Evolutionary conservation across 2,797 vertebrate species (phyloP).

Genomic region (Fistularia tabacaria): DNA sequence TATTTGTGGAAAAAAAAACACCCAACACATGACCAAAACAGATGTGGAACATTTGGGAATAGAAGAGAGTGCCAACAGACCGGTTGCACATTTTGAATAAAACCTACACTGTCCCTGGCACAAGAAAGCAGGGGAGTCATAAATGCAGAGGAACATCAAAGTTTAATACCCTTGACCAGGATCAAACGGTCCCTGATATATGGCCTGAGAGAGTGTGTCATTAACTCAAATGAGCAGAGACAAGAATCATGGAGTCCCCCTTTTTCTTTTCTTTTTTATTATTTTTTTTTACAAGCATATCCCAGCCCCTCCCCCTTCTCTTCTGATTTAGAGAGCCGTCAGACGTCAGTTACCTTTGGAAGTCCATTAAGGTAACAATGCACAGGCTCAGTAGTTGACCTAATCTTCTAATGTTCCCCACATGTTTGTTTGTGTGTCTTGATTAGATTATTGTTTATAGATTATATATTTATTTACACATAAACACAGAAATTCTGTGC

Average conservation of each 20-base stretch:
- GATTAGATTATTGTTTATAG: too few relatives aligned
- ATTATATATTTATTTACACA: slow-evolving; percentile 27
- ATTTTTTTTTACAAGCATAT: slow-evolving; percentile 50
- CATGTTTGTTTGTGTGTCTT: too few relatives aligned
- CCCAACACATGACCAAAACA: slow-evolving; percentile 36
- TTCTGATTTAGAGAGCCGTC: slow-evolving; percentile 67
- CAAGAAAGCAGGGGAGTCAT: slow-evolving; percentile 21
- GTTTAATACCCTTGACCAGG: slow-evolving; percentile 65
- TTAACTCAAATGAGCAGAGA: slow-evolving; percentile 61
- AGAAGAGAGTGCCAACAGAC: slow-evolving; percentile 19
- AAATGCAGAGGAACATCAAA: slow-evolving; percentile 48
- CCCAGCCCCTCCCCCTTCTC: slow-evolving; percentile 27
- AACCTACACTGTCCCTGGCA: slow-evolving; percentile 29
- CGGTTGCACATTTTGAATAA: slow-evolving; percentile 24
- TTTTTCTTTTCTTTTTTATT: too few relatives aligned
- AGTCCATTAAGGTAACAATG: slow-evolving; percentile 50
- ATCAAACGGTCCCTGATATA: slow-evolving; percentile 67
- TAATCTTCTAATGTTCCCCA: too few relatives aligned
- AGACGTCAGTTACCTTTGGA: slow-evolving; percentile 46
- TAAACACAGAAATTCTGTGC: slow-evolving; percentile 6
- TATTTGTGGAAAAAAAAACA: slow-evolving; percentile 11
- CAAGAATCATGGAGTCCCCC: slow-evolving; percentile 42
- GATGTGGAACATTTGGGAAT: slow-evolving; percentile 21
- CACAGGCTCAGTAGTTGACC: too few relatives aligned
- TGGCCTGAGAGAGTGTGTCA: slow-evolving; percentile 52